Evolutionary conservation across 2,113 vertebrate species (phyloP).

Genomic region (Maccullochella peelii): DNA sequence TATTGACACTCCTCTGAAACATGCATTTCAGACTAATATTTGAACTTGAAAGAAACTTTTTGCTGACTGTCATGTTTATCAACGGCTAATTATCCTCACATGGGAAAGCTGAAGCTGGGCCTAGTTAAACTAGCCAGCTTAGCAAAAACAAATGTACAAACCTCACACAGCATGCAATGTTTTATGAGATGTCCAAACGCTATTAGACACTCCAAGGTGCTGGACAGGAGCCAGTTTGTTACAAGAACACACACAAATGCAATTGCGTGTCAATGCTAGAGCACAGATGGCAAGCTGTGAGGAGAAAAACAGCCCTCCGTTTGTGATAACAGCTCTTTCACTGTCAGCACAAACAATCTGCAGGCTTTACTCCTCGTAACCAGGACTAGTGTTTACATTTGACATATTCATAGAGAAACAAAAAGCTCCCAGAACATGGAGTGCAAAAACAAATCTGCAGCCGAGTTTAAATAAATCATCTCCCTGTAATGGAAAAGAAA

Average conservation of each 20-base stretch:
- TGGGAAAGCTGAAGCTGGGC: constrained; percentile 17
- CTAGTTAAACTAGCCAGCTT: constrained; percentile 22
- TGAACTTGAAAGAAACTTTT: constrained; percentile 43
- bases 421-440: constrained; percentile 43
- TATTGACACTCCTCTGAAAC: constrained; percentile 47
- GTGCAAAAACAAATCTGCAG: constrained; percentile 61
- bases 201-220: constrained; percentile 35
- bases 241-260: constrained; percentile 36
- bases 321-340: constrained; percentile 61
- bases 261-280: constrained; percentile 9
- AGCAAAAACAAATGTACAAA: constrained; percentile 16
- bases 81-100: constrained; percentile 38
- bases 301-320: constrained; percentile 49
- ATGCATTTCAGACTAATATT: constrained; percentile 24
- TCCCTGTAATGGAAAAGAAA: constrained; percentile 34
- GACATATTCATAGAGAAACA: constrained; percentile 33
- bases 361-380: constrained; percentile 29
- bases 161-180: constrained; percentile 40
- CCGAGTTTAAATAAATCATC: constrained; percentile 65
- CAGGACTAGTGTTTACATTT: constrained; percentile 36
- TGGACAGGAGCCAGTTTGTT: constrained; percentile 51
- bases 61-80: constrained; percentile 53
- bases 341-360: constrained; percentile 62
- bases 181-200: constrained; percentile 57
- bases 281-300: constrained; percentile 42